Conservation (phyloP, 2,888 invertebrate species). For the Plagodis pulveraria region DNA sequence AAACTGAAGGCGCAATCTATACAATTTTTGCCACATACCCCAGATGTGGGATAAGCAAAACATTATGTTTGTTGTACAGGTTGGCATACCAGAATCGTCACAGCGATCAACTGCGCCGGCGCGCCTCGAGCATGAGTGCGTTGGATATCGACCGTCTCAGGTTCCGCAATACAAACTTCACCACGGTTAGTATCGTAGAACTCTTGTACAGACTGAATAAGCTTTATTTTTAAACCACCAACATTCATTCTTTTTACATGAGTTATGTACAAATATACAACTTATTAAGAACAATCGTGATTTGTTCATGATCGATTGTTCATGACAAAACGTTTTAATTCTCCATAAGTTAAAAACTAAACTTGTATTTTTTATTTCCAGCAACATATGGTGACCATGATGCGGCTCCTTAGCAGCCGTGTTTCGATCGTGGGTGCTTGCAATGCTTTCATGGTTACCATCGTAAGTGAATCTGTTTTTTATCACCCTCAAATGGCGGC, state of each 20-base stretch:
- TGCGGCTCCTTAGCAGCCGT: slow-evolving; percentile 46
- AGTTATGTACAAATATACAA: no score
- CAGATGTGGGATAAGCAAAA: no score
- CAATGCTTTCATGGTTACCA: slow-evolving; percentile 52
- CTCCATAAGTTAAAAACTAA: not conserved
- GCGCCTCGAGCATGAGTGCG: not conserved
- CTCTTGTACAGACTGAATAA: no score
- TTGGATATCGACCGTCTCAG: not conserved
- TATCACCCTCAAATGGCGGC: no score
- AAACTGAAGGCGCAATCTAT: no score
- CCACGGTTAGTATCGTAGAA: slow-evolving; percentile 2
- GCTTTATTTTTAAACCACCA: no score
- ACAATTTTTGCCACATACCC: no score
- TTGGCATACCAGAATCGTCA: not conserved
- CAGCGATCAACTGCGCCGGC: not conserved
- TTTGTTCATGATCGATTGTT: not conserved
- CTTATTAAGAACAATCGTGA: no score
- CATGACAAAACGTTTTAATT: not conserved
- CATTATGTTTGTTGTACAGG: no score
- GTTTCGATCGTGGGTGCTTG: slow-evolving; percentile 44
- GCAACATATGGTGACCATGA: slow-evolving; percentile 50
- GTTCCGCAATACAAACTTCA: slow-evolving; percentile 2
- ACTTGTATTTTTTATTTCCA: slow-evolving; percentile 32
- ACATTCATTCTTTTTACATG: no score
- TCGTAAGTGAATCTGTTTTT: slow-evolving; percentile 50